phyloP scores from a whole-genome alignment of 2,113 vertebrate species.

The Neogobius melanostomus region DNA sequence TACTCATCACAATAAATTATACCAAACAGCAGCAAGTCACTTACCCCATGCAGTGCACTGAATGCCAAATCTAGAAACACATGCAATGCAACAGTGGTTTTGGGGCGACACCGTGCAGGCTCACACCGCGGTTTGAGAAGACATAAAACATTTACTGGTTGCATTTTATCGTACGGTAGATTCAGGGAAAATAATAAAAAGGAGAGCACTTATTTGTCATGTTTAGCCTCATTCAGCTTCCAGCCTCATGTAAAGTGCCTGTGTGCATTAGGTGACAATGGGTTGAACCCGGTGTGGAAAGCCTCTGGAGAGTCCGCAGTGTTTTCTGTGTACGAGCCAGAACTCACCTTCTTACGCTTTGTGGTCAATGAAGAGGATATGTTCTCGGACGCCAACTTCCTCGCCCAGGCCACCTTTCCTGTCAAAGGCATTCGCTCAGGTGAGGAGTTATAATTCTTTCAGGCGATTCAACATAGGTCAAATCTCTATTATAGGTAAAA shows the following conservation, averaged over 20 bases:
- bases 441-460: conserved; percentile 52
- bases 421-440: conserved; percentile 92
- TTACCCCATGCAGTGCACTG: neutral
- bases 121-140: neutral
- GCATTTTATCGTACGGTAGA: too few species aligned
- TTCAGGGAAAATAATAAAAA: too few species aligned
- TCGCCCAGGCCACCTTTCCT: conserved; percentile 93
- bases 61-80: neutral
- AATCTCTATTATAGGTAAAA: neutral
- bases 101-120: too few species aligned
- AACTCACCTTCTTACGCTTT: conserved; percentile 90
- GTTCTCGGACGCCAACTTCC: conserved; percentile 98
- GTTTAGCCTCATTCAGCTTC: neutral
- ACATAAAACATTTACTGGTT: neutral
- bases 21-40: neutral
- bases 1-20: neutral
- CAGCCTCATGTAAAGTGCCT: neutral
- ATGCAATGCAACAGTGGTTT: neutral
- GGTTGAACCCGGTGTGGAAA: conserved; percentile 91
- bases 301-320: conserved; percentile 78
- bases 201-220: neutral
- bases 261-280: conserved; percentile 85
- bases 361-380: conserved; percentile 97
- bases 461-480: neutral
- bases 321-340: conserved; percentile 88